phyloP scores from a whole-genome alignment of 2,888 invertebrate genomes.

The Drosophila picticornis region DNA sequence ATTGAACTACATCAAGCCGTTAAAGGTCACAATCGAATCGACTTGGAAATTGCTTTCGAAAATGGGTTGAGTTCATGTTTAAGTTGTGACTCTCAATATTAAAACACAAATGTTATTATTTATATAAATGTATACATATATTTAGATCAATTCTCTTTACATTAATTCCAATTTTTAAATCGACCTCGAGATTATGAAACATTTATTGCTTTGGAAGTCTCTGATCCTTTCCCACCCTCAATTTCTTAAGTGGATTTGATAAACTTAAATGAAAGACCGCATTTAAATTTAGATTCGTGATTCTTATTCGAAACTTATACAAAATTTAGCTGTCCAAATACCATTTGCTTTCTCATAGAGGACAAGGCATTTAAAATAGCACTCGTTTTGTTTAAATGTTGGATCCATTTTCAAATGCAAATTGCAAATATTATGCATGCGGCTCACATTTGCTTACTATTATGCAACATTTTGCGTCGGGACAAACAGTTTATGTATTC shows the following conservation, averaged over 20 bases:
- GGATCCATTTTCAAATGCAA: background rate
- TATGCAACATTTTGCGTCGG: slow-evolving; percentile 36
- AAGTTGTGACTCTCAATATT: background rate
- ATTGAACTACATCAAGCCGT: slow-evolving; percentile 11
- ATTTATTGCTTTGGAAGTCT: background rate
- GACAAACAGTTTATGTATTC: slow-evolving; percentile 3
- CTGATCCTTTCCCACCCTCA: background rate
- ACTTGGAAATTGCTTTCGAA: slow-evolving; percentile 3
- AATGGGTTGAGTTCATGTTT: background rate
- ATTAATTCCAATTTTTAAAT: background rate
- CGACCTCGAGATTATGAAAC: background rate
- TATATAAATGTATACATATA: background rate
- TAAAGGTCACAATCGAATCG: slow-evolving; percentile 41
- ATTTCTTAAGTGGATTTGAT: background rate
- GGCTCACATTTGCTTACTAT: background rate
- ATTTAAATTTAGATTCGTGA: background rate
- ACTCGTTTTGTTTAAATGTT: too few relatives aligned
- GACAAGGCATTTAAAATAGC: background rate
- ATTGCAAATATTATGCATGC: background rate
- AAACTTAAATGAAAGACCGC: background rate
- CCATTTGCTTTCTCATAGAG: background rate
- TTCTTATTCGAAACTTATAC: background rate
- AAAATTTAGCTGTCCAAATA: background rate
- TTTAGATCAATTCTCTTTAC: background rate
- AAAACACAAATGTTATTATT: background rate